Evolutionary conservation across 2,888 invertebrate species (phyloP).

Genomic region (Poecilobothrus nobilitatus): DNA sequence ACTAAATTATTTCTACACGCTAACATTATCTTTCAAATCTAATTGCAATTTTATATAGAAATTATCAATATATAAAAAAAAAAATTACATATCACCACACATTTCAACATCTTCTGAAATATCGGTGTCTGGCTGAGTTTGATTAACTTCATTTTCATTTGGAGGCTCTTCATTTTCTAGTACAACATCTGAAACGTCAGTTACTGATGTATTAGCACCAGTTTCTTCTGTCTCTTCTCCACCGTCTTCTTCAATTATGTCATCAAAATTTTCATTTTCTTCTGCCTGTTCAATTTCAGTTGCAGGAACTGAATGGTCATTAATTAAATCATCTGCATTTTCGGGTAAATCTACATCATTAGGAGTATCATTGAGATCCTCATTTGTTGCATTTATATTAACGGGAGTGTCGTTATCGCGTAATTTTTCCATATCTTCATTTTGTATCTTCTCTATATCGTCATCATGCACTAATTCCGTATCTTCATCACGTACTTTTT

Average conservation of each 20-base stretch:
- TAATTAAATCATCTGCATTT: too few relatives aligned
- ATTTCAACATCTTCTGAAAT: background rate
- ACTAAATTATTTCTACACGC: too few relatives aligned
- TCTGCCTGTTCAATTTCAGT: background rate
- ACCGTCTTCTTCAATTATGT: background rate
- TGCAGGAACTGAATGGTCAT: too few relatives aligned
- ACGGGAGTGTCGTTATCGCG: too few relatives aligned
- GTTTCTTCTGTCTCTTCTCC: background rate
- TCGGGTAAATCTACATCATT: too few relatives aligned
- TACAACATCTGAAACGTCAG: background rate
- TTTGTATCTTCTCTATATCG: too few relatives aligned
- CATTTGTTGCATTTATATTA: too few relatives aligned
- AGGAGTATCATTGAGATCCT: too few relatives aligned
- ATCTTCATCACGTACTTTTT: background rate
- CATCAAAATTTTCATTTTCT: background rate
- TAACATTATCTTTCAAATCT: too few relatives aligned
- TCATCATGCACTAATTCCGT: background rate
- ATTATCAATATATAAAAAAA: too few relatives aligned
- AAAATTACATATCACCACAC: background rate
- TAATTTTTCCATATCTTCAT: too few relatives aligned
- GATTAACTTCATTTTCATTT: background rate
- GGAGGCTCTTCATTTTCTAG: background rate
- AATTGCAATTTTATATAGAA: too few relatives aligned
- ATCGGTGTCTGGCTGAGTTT: background rate
- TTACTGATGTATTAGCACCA: background rate